These are phyloP conservation scores for Myotis yumanensis DNA, from an alignment of 2,113 vertebrate species.

Conservation along the genomic window DNA sequence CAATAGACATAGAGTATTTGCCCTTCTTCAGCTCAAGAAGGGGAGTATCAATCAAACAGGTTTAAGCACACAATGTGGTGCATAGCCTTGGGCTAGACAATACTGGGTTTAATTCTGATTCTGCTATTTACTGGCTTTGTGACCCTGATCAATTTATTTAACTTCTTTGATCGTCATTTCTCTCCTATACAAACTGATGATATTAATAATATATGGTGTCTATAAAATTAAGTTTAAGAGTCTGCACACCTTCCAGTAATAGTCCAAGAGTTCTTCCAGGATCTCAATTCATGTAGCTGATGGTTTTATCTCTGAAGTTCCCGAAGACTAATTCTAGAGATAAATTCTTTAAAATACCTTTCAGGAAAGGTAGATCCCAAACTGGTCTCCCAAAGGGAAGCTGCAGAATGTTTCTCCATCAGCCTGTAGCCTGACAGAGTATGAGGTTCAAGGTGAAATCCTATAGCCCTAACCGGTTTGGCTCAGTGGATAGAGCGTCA, in stretches of 20 bases:
- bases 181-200: not conserved
- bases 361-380: not conserved
- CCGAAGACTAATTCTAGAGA: not conserved
- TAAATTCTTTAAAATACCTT: not conserved
- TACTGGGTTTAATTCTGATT: not conserved
- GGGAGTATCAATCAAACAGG: not conserved
- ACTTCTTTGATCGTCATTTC: not conserved
- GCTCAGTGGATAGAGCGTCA: too few species aligned
- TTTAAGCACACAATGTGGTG: not conserved
- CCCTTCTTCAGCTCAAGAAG: not conserved
- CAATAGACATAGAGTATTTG: not conserved
- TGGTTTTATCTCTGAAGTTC: not conserved
- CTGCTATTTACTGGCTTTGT: not conserved
- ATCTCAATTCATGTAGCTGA: not conserved
- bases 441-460: not conserved
- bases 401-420: not conserved
- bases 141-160: not conserved
- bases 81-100: not conserved
- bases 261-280: not conserved
- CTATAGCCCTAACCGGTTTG: not conserved
- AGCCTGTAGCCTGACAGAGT: not conserved
- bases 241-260: not conserved
- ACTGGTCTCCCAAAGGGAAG: not conserved
- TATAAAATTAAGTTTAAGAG: not conserved
- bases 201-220: not conserved